Conservation (phyloP, 2,113 vertebrate species). For the Smithornis capensis region DNA sequence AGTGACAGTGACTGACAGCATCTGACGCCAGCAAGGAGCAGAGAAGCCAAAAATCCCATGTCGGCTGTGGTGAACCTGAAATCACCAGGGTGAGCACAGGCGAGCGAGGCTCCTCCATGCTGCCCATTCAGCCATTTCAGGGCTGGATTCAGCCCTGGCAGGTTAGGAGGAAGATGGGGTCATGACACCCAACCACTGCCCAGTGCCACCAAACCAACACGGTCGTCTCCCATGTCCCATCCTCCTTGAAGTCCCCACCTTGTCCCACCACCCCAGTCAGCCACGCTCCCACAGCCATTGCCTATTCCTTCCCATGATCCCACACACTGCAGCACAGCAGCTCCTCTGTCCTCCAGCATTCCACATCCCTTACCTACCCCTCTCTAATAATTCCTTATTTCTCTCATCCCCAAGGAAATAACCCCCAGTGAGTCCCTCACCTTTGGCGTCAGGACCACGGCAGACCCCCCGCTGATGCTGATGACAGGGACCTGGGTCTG, state of each 20-base stretch:
- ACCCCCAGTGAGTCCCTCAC: constrained; percentile 61
- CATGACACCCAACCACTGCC: accelerated
- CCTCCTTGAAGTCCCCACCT: background rate
- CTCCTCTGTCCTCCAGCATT: background rate
- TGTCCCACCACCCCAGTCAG: accelerated
- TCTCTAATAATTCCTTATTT: background rate
- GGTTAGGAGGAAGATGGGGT: background rate
- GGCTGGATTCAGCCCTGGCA: background rate
- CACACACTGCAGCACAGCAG: background rate
- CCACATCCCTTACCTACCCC: background rate
- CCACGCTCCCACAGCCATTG: background rate
- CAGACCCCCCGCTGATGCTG: constrained; percentile 95
- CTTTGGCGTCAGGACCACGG: constrained; percentile 93
- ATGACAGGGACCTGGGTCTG: constrained; percentile 92
- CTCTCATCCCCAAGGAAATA: background rate
- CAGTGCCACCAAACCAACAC: background rate
- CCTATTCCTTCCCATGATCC: background rate
- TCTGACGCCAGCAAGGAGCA: background rate
- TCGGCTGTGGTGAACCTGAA: background rate
- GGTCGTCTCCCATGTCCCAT: no score
- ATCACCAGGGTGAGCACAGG: accelerated
- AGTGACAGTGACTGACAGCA: background rate
- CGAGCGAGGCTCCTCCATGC: background rate
- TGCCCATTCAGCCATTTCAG: accelerated
- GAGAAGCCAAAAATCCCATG: background rate